Conservation (phyloP, 1,140 invertebrate species). For the Laodelphax striatellus region DNA sequence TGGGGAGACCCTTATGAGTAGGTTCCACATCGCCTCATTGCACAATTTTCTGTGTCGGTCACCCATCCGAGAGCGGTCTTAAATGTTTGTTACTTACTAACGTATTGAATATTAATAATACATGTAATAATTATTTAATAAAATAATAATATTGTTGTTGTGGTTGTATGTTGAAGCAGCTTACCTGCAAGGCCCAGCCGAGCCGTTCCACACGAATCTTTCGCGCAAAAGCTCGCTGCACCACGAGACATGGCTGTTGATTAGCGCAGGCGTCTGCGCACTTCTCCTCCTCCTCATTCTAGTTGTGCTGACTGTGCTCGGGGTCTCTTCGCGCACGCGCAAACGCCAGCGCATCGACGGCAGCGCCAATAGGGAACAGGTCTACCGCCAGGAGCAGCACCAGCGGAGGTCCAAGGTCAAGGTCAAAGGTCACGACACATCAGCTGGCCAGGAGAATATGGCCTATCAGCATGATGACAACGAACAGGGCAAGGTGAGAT, state of each 20-base stretch:
- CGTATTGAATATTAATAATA: no score
- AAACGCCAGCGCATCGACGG: slow-evolving; percentile 6
- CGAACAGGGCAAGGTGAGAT: slow-evolving; percentile 13
- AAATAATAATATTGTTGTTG: no score
- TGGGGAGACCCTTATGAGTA: no score
- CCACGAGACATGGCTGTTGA: slow-evolving; percentile 48
- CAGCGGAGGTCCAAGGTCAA: not conserved
- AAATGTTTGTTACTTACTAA: no score
- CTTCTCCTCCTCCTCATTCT: slow-evolving; percentile 49
- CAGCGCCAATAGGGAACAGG: slow-evolving; percentile 17
- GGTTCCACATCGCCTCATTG: no score
- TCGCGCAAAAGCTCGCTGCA: no score
- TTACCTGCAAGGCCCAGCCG: slow-evolving; percentile 16
- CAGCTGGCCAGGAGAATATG: slow-evolving; percentile 11
- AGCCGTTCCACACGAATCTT: no score
- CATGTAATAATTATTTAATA: no score
- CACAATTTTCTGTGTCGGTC: no score
- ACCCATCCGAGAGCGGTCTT: no score
- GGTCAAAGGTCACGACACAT: not conserved
- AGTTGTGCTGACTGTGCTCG: slow-evolving; percentile 44
- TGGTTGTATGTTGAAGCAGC: slow-evolving; percentile 10
- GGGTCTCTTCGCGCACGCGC: slow-evolving; percentile 42
- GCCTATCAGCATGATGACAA: slow-evolving; percentile 17
- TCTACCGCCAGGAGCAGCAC: slow-evolving; percentile 17
- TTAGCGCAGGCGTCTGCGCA: slow-evolving; percentile 45